Conservation (phyloP, 92 coral and sea anemone species). For the Anthopleura xanthogrammica region DNA sequence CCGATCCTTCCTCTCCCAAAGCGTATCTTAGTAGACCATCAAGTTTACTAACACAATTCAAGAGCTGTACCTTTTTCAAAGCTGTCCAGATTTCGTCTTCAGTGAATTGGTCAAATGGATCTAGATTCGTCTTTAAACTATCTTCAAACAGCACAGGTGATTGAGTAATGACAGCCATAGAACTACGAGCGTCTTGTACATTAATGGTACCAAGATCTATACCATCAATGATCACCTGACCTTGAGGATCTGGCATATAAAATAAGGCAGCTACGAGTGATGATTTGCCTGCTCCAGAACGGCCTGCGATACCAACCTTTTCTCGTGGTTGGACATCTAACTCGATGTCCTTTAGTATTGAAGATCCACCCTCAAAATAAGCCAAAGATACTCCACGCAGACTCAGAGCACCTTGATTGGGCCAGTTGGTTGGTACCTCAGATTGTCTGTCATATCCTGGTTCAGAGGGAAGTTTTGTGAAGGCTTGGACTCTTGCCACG, state of each 20-base stretch:
- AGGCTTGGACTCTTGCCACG: neutral
- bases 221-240: slow-evolving; percentile 32
- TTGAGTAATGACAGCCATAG: slow-evolving; percentile 37
- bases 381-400: slow-evolving; percentile 13
- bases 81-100: too few relatives aligned
- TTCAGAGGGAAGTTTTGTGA: slow-evolving; percentile 3
- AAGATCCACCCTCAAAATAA: slow-evolving; percentile 12
- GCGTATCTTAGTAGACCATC: too few relatives aligned
- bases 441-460: slow-evolving; percentile 8
- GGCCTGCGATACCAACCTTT: slow-evolving; percentile 26
- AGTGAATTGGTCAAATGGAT: slow-evolving; percentile 26
- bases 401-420: slow-evolving; percentile 20
- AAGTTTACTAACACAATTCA: too few relatives aligned
- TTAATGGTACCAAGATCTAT: slow-evolving; percentile 25
- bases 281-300: slow-evolving; percentile 40
- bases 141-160: slow-evolving; percentile 32
- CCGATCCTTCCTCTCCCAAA: too few relatives aligned
- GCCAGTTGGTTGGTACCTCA: slow-evolving; percentile 9
- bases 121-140: slow-evolving; percentile 18
- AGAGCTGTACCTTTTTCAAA: too few relatives aligned
- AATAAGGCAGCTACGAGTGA: slow-evolving; percentile 35
- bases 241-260: slow-evolving; percentile 35
- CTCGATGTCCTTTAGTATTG: slow-evolving; percentile 10
- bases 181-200: slow-evolving; percentile 29
- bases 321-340: slow-evolving; percentile 15